phyloP scores from a whole-genome alignment of 2,888 invertebrate genomes.

The Tromatobia lineatoria region DNA sequence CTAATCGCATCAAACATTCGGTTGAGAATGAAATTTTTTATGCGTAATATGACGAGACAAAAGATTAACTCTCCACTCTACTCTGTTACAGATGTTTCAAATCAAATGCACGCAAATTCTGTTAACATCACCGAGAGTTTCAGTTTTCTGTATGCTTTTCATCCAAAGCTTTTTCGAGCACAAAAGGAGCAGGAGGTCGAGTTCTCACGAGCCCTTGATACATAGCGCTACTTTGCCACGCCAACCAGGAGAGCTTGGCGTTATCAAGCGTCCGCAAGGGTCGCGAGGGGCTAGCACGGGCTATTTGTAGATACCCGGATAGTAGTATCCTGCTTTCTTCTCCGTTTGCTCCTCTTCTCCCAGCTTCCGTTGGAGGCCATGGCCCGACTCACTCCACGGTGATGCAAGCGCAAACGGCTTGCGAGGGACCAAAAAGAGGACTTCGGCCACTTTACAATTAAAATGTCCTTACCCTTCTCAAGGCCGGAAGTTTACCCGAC shows the following conservation, averaged over 20 bases:
- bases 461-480: conserved; percentile 46
- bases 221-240: conserved; percentile 55
- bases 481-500: background rate
- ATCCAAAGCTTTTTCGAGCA: conserved; percentile 15
- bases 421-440: conserved; percentile 13
- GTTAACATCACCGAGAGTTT: background rate
- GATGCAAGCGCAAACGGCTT: conserved; percentile 2
- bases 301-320: conserved; percentile 52
- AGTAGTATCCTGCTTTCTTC: conserved; percentile 22
- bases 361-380: conserved; percentile 4
- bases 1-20: no score
- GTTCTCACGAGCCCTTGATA: conserved; percentile 35
- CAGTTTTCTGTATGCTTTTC: background rate
- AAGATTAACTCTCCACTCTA: no score
- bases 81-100: no score
- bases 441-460: conserved; percentile 46
- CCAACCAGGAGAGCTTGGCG: conserved; percentile 12
- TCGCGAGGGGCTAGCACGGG: conserved; percentile 6
- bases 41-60: no score
- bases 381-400: background rate
- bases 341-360: conserved; percentile 2
- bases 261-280: conserved; percentile 46
- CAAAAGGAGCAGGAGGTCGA: background rate
- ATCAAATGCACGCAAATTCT: background rate
- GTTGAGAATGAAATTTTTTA: no score